phyloP scores from a whole-genome alignment of 1,140 invertebrate species.

The Drosophila novamexicana region DNA sequence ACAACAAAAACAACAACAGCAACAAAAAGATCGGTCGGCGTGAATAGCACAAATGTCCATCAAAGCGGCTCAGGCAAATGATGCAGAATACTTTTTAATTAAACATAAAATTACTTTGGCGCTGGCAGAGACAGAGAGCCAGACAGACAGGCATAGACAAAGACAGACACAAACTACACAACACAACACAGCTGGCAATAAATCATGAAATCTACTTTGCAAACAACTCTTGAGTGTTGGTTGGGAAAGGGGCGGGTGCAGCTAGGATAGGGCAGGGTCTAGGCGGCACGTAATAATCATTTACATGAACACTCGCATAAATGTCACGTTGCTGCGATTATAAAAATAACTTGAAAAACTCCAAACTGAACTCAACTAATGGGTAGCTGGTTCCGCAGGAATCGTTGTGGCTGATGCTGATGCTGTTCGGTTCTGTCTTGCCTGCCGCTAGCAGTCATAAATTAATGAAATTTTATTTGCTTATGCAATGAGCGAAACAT shows the following conservation, averaged over 20 bases:
- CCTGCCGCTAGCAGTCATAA: conserved; percentile 73
- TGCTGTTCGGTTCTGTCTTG: conserved; percentile 28
- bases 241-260: neutral
- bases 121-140: conserved; percentile 32
- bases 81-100: conserved; percentile 81
- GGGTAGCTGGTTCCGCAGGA: conserved; percentile 19
- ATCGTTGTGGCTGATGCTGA: conserved; percentile 19
- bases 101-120: conserved; percentile 79
- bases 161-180: conserved; percentile 9
- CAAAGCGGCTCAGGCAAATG: conserved; percentile 61
- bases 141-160: conserved; percentile 18
- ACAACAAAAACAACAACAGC: conserved; percentile 44
- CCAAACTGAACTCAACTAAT: conserved; percentile 66
- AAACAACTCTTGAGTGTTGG: conserved; percentile 45
- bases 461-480: conserved; percentile 83
- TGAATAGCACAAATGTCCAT: conserved; percentile 78
- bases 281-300: conserved; percentile 78
- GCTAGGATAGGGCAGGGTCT: conserved; percentile 23
- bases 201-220: conserved; percentile 78
- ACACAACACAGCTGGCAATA: conserved; percentile 65
- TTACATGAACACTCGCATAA: conserved; percentile 83
- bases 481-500: conserved; percentile 78
- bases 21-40: conserved; percentile 28
- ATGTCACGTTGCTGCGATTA: conserved; percentile 80
- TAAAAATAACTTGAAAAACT: conserved; percentile 77